Evolutionary conservation across 2,797 vertebrate genomes (phyloP).

Genomic region (Poliocrania exsul): DNA sequence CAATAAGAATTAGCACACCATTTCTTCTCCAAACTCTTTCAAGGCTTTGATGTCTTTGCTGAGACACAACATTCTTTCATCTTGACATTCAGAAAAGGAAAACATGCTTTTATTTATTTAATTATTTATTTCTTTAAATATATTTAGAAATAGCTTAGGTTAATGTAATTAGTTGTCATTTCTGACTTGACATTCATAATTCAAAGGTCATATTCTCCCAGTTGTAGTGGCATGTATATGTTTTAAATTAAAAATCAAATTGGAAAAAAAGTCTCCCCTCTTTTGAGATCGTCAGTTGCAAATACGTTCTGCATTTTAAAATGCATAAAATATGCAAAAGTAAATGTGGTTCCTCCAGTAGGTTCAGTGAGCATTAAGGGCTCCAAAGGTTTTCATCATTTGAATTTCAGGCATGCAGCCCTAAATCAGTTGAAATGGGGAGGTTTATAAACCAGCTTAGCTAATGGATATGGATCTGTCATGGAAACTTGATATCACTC

Average conservation of each 20-base stretch:
- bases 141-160: not conserved
- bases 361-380: not conserved
- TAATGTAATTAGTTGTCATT: conserved; percentile 14
- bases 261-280: not conserved
- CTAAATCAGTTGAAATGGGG: not conserved
- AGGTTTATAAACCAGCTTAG: not conserved
- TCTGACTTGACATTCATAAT: not conserved
- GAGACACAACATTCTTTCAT: conserved; percentile 33
- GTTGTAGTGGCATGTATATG: not conserved
- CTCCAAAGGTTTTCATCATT: not conserved
- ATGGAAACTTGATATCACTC: not conserved
- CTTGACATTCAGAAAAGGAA: conserved; percentile 28
- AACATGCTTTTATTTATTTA: conserved; percentile 17
- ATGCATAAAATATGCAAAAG: not conserved
- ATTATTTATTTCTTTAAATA: conserved; percentile 38
- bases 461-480: not conserved
- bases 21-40: conserved; percentile 49
- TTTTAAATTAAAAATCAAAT: not conserved
- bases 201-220: not conserved
- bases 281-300: not conserved
- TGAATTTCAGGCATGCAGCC: not conserved
- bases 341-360: not conserved
- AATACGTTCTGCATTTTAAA: not conserved
- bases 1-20: conserved; percentile 51
- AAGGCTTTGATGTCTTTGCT: conserved; percentile 52